Conservation (phyloP, 2,113 vertebrate genomes). For the Ictalurus punctatus region DNA sequence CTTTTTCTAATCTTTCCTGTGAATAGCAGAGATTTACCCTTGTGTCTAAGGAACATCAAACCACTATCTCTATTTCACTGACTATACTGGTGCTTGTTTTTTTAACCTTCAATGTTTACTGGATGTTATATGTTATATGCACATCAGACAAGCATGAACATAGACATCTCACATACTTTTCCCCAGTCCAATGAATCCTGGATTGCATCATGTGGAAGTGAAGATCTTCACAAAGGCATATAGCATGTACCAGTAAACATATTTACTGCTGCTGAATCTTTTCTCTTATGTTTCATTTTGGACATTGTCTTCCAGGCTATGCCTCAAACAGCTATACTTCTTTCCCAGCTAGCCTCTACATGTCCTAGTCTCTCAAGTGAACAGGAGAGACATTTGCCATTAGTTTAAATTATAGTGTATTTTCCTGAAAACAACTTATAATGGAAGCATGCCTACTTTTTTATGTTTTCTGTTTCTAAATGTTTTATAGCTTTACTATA, state of each 20-base stretch:
- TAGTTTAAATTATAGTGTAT: constrained; percentile 40
- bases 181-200: constrained; percentile 3
- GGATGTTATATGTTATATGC: constrained; percentile 72
- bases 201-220: constrained; percentile 30
- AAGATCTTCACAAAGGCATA: constrained; percentile 21
- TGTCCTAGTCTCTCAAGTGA: constrained; percentile 63
- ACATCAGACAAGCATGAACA: constrained; percentile 61
- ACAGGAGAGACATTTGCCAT: constrained; percentile 53
- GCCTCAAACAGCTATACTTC: constrained; percentile 54
- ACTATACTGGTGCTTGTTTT: constrained; percentile 72
- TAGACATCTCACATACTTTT: constrained; percentile 33
- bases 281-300: constrained; percentile 53
- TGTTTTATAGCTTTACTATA: constrained; percentile 7
- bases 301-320: constrained; percentile 55
- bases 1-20: constrained; percentile 48
- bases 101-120: constrained; percentile 69
- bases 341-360: constrained; percentile 53
- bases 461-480: background rate
- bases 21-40: constrained; percentile 69
- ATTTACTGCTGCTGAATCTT: constrained; percentile 23
- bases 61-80: constrained; percentile 70
- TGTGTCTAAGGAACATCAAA: constrained; percentile 68
- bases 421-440: constrained; percentile 13
- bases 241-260: background rate
- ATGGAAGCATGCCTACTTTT: background rate